phyloP scores from a whole-genome alignment of 2,113 vertebrate genomes.

The Clarias magur region DNA sequence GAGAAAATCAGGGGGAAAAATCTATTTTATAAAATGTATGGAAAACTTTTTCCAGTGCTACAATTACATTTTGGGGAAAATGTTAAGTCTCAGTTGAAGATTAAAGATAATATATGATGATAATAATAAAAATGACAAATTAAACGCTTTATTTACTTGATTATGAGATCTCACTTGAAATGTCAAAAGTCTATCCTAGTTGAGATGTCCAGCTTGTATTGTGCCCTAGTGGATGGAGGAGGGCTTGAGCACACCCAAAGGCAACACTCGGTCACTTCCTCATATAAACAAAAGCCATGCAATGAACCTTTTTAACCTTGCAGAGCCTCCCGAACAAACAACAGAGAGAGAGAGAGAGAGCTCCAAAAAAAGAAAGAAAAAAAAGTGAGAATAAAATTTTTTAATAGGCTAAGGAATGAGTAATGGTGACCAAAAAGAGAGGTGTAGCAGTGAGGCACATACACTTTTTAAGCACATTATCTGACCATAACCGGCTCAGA shows the following conservation, averaged over 20 bases:
- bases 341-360: neutral
- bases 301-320: neutral
- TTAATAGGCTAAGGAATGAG: neutral
- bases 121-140: neutral
- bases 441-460: neutral
- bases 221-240: neutral
- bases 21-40: neutral
- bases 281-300: constrained; percentile 46
- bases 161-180: neutral
- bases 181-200: neutral
- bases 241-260: constrained; percentile 5
- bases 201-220: constrained; percentile 1
- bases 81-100: neutral
- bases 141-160: neutral
- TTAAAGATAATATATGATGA: neutral
- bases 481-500: neutral
- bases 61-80: neutral
- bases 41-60: neutral
- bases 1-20: too few species aligned
- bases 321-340: constrained; percentile 21
- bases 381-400: neutral
- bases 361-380: neutral
- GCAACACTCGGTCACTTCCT: constrained; percentile 41
- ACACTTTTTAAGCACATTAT: too few species aligned
- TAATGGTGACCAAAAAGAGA: neutral